Evolutionary conservation across 53 echinoderm and acorn worm genomes (phyloP).

Genomic region (Mesocentrotus franciscanus): DNA sequence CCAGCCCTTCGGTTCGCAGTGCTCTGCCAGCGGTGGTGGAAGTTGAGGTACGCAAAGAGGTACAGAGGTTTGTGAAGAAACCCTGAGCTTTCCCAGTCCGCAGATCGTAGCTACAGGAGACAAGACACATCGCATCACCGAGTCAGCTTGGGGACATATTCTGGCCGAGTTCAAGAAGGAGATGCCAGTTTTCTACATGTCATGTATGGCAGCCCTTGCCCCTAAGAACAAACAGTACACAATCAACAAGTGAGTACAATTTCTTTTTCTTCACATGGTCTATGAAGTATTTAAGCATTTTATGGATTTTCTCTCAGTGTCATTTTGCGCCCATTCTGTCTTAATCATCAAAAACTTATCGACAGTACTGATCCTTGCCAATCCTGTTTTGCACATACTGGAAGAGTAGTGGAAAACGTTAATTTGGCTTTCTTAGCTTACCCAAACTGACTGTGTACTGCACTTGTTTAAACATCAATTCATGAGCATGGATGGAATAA

Average conservation of each 20-base stretch:
- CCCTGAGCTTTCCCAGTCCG: constrained; percentile 64
- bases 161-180: constrained; percentile 68
- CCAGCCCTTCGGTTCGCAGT: constrained; percentile 63
- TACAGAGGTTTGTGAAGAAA: constrained; percentile 66
- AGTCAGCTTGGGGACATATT: constrained; percentile 67
- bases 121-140: constrained; percentile 68
- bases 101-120: constrained; percentile 67
- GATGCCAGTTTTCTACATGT: constrained; percentile 68
- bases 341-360: not conserved
- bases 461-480: not conserved
- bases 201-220: constrained; percentile 63
- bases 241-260: constrained; percentile 53
- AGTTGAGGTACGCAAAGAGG: constrained; percentile 66
- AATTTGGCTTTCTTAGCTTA: no score
- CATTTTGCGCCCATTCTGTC: not conserved
- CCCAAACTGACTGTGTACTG: not conserved
- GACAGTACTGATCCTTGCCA: not conserved
- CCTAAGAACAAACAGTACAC: constrained; percentile 67
- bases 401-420: no score
- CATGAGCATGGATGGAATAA: not conserved
- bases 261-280: not conserved
- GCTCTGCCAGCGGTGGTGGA: constrained; percentile 63
- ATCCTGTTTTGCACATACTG: not conserved
- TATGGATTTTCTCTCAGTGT: not conserved
- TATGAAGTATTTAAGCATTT: not conserved